Base-by-base conservation (phyloP, 2,888 invertebrate genomes). In the Pachymerium ferrugineum region DNA sequence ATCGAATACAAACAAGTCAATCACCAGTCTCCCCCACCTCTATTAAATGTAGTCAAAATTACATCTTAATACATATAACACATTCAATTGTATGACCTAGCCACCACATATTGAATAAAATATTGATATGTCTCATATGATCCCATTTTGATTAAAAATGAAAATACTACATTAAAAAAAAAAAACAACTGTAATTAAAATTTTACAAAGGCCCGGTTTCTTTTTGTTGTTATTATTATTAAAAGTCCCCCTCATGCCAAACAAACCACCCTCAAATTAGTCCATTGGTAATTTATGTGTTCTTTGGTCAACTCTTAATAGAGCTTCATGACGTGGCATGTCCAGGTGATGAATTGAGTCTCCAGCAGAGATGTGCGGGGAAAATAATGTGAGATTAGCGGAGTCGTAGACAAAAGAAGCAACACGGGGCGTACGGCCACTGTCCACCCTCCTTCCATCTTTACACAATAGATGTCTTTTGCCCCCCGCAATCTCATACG, bases 341-440 rank as follows among this genome's bases (percentile, higher is more conserved):
- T 54, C 47, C 47, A 54, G 19, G 47, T 54, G 47, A 54, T 54
- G 47, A 54, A 54, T 54, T 54, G 47, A 54, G 47, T 54, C 47
- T 54, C 47, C 47, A 54, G 22, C 47, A 10, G 47, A 54, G 47
- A 54, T 54, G 47, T 54, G 47, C 47, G 47, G 47, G 47, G 47
- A 54, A 54, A 54, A 54, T 54, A 54, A 54, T 22, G 47, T 54
- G 47, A 54, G 47, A 54, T 54, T 54, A 54, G 47, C 47, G 47
- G 19, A 54, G 47, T 22, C 47, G 19, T 19, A 54, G 47, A 54
- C 47, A 54, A 54, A 54, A 54, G 47, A 54, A 54, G 47, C 47
- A 19, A 54, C 47, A 54, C 47, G 47, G 47, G 47, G 47, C 47
- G 47, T 54, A 54, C 47, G 47, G 22, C 47, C 47, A 54, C 47